Evolutionary conservation across 2,888 invertebrate species (phyloP), one percentile per base, ranked within the genome.

Genomic region (Heterodera filipjevi): DNA sequence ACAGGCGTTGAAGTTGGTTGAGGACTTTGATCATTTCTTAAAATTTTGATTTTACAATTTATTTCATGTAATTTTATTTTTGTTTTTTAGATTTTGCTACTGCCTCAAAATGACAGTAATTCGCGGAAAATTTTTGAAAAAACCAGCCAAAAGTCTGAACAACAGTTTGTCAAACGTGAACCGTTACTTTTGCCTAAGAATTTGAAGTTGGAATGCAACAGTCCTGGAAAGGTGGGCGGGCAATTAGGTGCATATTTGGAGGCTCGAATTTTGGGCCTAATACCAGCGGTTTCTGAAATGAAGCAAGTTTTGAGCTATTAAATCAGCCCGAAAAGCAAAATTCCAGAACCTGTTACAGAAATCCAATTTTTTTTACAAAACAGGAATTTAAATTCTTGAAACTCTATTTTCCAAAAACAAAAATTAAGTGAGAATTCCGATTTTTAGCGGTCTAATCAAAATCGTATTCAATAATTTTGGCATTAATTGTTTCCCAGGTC

Each of bases 401-500:
- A n/a, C n/a, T n/a, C n/a, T n/a, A n/a, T n/a, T n/a, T n/a, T n/a
- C n/a, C n/a, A n/a, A n/a, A n/a, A n/a, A n/a, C n/a, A n/a, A n/a
- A n/a, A n/a, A n/a, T n/a, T n/a, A n/a, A n/a, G n/a, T n/a, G n/a
- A n/a, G n/a, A n/a, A n/a, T n/a, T n/a, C n/a, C n/a, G n/a, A n/a
- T n/a, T n/a, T n/a, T n/a, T n/a, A n/a, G n/a, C n/a, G n/a, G n/a
- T n/a, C n/a, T n/a, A n/a, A 33, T 3, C 14, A 27, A 22, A 27
- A 64, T 8, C 19, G 8, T 8, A 32, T 32, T 33, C 68, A 19
- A 6, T 33, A 68, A 32, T 22, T 35, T 68, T n/a, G n/a, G n/a
- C n/a, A 35, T 53, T 71, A 46, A 19, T 35, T 71, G 44, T 78
- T 59, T 79, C 22, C 64, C 35, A 85, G 81, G 79, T 85, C 30